Conservation (phyloP, 64 coral and sea anemone genomes). For the Porites lutea region DNA sequence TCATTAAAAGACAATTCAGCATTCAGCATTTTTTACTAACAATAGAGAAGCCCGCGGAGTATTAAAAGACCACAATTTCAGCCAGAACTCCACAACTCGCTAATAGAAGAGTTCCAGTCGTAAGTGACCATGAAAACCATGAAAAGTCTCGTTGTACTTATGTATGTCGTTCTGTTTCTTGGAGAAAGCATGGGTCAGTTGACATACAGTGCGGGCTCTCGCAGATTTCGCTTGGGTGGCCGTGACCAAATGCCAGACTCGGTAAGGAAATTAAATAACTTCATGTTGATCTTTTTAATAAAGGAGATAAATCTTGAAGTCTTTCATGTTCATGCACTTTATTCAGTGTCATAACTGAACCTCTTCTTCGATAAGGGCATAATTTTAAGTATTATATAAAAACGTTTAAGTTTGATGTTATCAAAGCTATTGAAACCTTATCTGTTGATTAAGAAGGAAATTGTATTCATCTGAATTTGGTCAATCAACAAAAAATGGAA, state of each 20-base stretch:
- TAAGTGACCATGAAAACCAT: not conserved
- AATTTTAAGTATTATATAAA: too few relatives aligned
- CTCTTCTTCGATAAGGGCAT: too few relatives aligned
- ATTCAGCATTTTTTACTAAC: not conserved
- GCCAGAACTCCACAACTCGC: not conserved
- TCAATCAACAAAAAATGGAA: too few relatives aligned
- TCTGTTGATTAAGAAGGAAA: too few relatives aligned
- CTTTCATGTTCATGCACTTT: too few relatives aligned
- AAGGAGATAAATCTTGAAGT: too few relatives aligned
- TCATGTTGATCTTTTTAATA: not conserved
- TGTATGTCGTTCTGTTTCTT: constrained; percentile 8
- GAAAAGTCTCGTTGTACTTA: constrained; percentile 1
- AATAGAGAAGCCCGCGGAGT: not conserved
- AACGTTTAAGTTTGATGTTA: too few relatives aligned
- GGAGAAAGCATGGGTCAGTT: constrained; percentile 12
- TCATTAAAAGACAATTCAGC: not conserved
- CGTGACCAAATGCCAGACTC: not conserved
- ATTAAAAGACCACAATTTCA: constrained; percentile 2
- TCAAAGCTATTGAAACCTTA: too few relatives aligned
- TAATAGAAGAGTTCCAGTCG: not conserved
- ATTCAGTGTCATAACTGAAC: too few relatives aligned
- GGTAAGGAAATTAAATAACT: constrained; percentile 2
- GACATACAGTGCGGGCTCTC: not conserved
- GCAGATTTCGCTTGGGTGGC: not conserved
- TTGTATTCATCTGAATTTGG: too few relatives aligned